phyloP scores from a whole-genome alignment of 2,888 invertebrate genomes.

The Callyntrura guangdongensis region DNA sequence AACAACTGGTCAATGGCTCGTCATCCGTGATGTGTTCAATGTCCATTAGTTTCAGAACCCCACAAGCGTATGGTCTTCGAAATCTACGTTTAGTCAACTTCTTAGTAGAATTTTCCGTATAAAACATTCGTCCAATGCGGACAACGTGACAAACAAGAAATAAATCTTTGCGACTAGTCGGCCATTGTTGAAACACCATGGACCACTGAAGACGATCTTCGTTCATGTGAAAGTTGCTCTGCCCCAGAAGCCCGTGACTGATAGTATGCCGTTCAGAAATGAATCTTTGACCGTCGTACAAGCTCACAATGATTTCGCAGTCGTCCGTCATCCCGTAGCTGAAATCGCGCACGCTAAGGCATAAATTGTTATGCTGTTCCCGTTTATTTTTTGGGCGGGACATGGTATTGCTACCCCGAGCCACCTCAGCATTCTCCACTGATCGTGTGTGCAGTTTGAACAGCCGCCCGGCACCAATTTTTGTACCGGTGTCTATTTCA shows the following conservation, averaged over 20 bases:
- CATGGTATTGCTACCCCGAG: conserved; percentile 87
- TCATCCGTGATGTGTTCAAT: conserved; percentile 83
- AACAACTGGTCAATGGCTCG: conserved; percentile 52
- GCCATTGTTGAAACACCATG: conserved; percentile 74
- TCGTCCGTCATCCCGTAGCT: conserved; percentile 95
- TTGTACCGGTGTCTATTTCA: conserved; percentile 63
- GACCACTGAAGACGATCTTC: conserved; percentile 64
- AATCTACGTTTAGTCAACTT: conserved; percentile 84
- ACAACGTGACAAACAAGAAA: conserved; percentile 96
- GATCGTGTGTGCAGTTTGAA: conserved; percentile 81
- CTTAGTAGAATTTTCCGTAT: conserved; percentile 87
- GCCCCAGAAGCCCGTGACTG: conserved; percentile 71
- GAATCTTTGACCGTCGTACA: conserved; percentile 89
- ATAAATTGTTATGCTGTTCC: conserved; percentile 91
- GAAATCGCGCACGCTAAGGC: conserved; percentile 95
- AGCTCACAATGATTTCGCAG: conserved; percentile 94
- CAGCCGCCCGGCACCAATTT: conserved; percentile 75
- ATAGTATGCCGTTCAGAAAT: conserved; percentile 76
- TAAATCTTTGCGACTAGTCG: conserved; percentile 88
- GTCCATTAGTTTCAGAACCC: conserved; percentile 92
- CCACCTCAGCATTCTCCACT: conserved; percentile 83
- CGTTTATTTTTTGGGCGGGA: conserved; percentile 69
- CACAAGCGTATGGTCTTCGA: conserved; percentile 94
- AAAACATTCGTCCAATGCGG: conserved; percentile 94
- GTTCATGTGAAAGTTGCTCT: conserved; percentile 77